Evolutionary conservation across 2,888 invertebrate genomes (phyloP), one percentile per base, ranked within the genome.

Genomic region (Poecilobothrus nobilitatus): DNA sequence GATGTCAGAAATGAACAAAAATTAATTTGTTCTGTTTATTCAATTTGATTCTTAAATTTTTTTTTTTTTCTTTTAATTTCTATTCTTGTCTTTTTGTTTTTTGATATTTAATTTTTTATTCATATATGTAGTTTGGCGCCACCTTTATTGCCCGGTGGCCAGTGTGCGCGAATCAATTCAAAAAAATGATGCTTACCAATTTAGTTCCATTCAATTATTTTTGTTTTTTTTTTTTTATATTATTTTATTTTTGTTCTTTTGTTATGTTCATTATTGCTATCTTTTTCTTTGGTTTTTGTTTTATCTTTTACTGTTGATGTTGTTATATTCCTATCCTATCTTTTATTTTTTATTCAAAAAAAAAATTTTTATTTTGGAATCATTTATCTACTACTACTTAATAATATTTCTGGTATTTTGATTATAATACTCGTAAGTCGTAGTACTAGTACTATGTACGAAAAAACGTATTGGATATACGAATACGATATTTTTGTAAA

Each of bases 61-160:
- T 53, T 12, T 53, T 53, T 6, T 53, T 18, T 53, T 15, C 53
- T 53, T 53, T 53, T 12, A 18, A 18, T 53, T 53, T 53, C 53
- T 53, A 18, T 53, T 18, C 15, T 53, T 53, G 6, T 53, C 15
- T 18, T 53, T 53, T 2, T 53, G 53, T 12, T 53, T 53, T 18
- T 41, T 6, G 7, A 12, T 41, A 2, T 41, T 12, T 41, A 15
- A 12, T 41, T 41, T 27, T 27, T 27, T 27, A 41, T 41, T 53
- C 15, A 18, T 53, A 15, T 53, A 53, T 53, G 53, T 53, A 27
- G 63, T 67, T 69, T 69, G 69, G 69, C 69, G 69, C 69, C 69
- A 66, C 63, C 66, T 69, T 69, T 69, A 69, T 69, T 69, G 67
- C 67, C 69, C 69, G 34, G 67, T 68, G 67, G 69, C 67, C 67